Percentiles rank a stretch among this genome's conserved stretches.
Evolutionary conservation across 2,113 vertebrate genomes (phyloP).

Genomic region (Chionodraco myersi): DNA sequence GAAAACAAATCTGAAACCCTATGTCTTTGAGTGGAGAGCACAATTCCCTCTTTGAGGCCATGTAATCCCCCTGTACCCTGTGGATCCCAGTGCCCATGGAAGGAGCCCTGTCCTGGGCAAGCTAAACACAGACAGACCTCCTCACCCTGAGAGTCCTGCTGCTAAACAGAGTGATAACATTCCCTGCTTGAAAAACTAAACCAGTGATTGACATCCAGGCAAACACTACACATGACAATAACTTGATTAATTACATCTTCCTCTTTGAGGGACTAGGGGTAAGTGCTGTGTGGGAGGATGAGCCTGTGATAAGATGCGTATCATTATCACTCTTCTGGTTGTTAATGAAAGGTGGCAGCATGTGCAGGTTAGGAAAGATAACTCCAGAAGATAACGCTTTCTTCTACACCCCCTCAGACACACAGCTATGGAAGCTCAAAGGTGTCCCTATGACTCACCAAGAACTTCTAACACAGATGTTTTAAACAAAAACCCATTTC

Average conservation of each 20-base stretch:
- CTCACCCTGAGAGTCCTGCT: constrained; percentile 29
- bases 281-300: constrained; percentile 39
- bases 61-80: constrained; percentile 59
- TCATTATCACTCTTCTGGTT: constrained; percentile 32
- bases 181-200: constrained; percentile 39
- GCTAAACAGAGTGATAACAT: constrained; percentile 39
- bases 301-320: constrained; percentile 40
- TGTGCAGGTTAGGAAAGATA: too few species aligned
- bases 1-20: constrained; percentile 5
- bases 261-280: constrained; percentile 8
- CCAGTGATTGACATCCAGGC: constrained; percentile 26
- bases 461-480: too few species aligned
- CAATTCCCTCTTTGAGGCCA: constrained; percentile 34
- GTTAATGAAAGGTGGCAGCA: constrained; percentile 45
- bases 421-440: too few species aligned
- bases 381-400: too few species aligned
- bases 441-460: too few species aligned
- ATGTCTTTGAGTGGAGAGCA: neutral
- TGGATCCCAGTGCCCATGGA: constrained; percentile 38
- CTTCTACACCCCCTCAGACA: too few species aligned
- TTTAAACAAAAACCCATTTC: too few species aligned
- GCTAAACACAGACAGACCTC: constrained; percentile 56
- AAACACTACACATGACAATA: constrained; percentile 22
- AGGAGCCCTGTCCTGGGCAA: constrained; percentile 31
- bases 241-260: constrained; percentile 37